phyloP scores from a whole-genome alignment of 2,113 vertebrate species.

The Atrichornis clamosus region DNA sequence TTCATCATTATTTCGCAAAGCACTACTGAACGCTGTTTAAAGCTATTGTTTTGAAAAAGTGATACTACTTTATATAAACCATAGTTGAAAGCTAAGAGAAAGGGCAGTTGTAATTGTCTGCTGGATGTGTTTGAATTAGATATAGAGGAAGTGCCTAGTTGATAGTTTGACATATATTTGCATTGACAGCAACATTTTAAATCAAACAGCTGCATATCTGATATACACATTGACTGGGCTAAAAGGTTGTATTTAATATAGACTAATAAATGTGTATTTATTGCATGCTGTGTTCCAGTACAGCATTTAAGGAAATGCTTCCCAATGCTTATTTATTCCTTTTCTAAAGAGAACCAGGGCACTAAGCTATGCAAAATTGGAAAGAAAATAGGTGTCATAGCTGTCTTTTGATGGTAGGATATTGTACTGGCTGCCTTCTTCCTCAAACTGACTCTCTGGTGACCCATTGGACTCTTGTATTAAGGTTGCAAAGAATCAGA shows the following conservation, averaged over 20 bases:
- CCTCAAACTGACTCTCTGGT: not conserved
- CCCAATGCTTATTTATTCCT: not conserved
- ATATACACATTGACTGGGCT: not conserved
- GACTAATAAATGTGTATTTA: not conserved
- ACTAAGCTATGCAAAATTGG: not conserved
- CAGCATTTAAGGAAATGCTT: not conserved
- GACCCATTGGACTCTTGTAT: not conserved
- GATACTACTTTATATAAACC: slow-evolving; percentile 37
- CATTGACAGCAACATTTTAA: not conserved
- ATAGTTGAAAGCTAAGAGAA: slow-evolving; percentile 20
- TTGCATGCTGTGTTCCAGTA: not conserved
- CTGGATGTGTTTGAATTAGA: slow-evolving; percentile 10
- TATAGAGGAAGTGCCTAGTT: not conserved
- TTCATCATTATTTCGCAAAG: slow-evolving; percentile 8
- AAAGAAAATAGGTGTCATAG: not conserved
- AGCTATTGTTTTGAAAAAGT: slow-evolving; percentile 36
- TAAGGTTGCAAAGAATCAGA: not conserved
- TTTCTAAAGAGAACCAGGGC: not conserved
- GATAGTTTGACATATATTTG: slow-evolving; percentile 20
- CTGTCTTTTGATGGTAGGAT: not conserved
- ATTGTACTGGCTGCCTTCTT: not conserved
- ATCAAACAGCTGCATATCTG: not conserved
- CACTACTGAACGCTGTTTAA: not conserved
- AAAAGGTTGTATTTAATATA: not conserved
- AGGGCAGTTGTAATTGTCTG: slow-evolving; percentile 18